A percentile compares a stretch with the other conserved stretches of the same genome.
phyloP scores from a whole-genome alignment of 2,888 invertebrate genomes.

The Tetrapedia diversipes region DNA sequence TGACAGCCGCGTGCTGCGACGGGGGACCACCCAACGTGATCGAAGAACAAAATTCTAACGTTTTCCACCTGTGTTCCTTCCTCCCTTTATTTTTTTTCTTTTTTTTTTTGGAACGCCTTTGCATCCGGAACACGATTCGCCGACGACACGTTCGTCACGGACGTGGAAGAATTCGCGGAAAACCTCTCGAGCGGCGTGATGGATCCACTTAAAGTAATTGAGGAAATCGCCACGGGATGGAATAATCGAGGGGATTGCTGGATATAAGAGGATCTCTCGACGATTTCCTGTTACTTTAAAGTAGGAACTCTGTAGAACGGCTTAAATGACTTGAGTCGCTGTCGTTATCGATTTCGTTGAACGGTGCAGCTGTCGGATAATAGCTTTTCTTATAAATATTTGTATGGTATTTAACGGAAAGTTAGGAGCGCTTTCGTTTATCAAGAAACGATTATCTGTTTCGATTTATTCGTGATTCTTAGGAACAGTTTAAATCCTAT shows the following conservation, averaged over 20 bases:
- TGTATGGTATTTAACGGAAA: too few species aligned
- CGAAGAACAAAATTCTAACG: not conserved
- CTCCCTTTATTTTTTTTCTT: not conserved
- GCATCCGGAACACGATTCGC: too few species aligned
- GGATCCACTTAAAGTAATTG: conserved; percentile 38
- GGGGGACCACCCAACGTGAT: too few species aligned
- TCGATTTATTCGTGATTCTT: too few species aligned
- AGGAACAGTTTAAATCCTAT: too few species aligned
- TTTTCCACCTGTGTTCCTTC: not conserved
- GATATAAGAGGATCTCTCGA: conserved; percentile 18
- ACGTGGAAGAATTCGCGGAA: conserved; percentile 3
- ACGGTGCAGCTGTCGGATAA: not conserved
- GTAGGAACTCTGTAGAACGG: not conserved
- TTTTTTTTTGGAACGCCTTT: conserved; percentile 5
- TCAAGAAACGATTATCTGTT: too few species aligned
- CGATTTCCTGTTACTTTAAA: conserved; percentile 9
- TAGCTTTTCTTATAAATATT: too few species aligned
- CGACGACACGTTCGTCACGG: not conserved
- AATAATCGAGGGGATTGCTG: conserved; percentile 24
- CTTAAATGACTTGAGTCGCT: not conserved
- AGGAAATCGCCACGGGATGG: conserved; percentile 1
- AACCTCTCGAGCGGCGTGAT: not conserved
- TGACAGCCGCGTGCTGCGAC: too few species aligned
- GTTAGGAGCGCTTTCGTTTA: too few species aligned
- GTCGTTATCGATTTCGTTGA: not conserved